Evolutionary conservation across 2,797 vertebrate species (phyloP).

Genomic region (Pelodytes ibericus): DNA sequence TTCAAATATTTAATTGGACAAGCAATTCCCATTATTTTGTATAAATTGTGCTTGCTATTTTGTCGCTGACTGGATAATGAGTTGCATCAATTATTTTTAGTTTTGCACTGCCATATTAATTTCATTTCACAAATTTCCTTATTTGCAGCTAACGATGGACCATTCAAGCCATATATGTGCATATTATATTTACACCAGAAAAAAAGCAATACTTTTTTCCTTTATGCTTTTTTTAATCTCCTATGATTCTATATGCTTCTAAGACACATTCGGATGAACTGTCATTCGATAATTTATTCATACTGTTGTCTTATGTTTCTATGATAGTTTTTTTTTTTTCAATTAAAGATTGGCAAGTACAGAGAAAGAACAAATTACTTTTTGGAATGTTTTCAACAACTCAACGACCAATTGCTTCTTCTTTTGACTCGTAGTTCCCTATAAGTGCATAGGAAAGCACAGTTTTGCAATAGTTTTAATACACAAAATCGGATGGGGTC

Average conservation of each 20-base stretch:
- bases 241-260: background rate
- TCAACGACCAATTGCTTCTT: background rate
- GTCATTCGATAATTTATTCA: slow-evolving; percentile 14
- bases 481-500: too few species aligned
- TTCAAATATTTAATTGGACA: slow-evolving; percentile 3
- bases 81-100: slow-evolving; percentile 24
- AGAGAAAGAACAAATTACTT: background rate
- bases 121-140: background rate
- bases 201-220: background rate
- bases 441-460: too few species aligned
- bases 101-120: slow-evolving; percentile 7
- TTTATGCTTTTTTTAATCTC: too few species aligned
- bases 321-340: background rate
- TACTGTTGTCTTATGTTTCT: slow-evolving; percentile 3
- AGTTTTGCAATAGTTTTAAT: too few species aligned
- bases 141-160: background rate
- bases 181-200: background rate
- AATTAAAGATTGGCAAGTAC: background rate
- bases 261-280: background rate
- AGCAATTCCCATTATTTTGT: background rate
- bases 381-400: background rate
- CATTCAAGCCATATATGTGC: background rate
- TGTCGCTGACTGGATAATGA: slow-evolving; percentile 1
- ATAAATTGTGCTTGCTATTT: background rate
- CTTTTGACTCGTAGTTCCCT: too few species aligned